A percentile compares a stretch with the other conserved stretches of the same genome.
Conservation (phyloP, 2,113 vertebrate genomes). For the Ochotona princeps region DNA sequence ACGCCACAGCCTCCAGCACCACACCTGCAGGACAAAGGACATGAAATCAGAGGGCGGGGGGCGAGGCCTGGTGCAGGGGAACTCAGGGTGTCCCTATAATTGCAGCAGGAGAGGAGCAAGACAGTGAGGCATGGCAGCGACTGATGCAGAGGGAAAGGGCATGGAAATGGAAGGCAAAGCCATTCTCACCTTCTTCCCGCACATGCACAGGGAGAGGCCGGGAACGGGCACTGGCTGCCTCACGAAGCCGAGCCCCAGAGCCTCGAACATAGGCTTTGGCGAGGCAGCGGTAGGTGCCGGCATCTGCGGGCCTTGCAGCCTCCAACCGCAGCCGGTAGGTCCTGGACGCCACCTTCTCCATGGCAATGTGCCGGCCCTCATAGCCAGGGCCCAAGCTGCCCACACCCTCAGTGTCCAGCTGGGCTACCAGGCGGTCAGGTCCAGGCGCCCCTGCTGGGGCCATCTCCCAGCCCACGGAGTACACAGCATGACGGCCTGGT, state of each 20-base stretch:
- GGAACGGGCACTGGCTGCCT: slow-evolving; percentile 88
- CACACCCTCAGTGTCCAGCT: slow-evolving; percentile 85
- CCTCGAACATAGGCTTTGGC: slow-evolving; percentile 89
- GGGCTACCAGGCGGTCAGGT: slow-evolving; percentile 86
- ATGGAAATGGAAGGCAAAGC: neutral
- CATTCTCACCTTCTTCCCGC: slow-evolving; percentile 89
- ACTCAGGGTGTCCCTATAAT: neutral
- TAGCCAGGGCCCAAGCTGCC: slow-evolving; percentile 89
- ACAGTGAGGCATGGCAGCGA: neutral
- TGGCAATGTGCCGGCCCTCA: slow-evolving; percentile 84
- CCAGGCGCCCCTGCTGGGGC: slow-evolving; percentile 76
- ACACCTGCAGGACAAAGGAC: slow-evolving; percentile 83
- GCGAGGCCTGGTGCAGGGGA: neutral
- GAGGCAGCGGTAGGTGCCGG: slow-evolving; percentile 89
- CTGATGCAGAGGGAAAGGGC: too few species aligned
- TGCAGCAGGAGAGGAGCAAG: neutral
- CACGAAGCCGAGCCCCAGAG: slow-evolving; percentile 81
- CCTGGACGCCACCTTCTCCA: slow-evolving; percentile 90
- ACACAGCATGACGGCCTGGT: slow-evolving; percentile 85
- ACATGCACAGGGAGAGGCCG: slow-evolving; percentile 89
- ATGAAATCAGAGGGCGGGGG: neutral
- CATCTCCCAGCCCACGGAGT: slow-evolving; percentile 88
- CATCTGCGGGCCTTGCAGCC: slow-evolving; percentile 87
- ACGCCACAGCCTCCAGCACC: slow-evolving; percentile 83
- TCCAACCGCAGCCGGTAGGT: slow-evolving; percentile 89